These are phyloP conservation scores for Mus caroli DNA, from an alignment of 2,797 vertebrate species.

Conservation along the genomic window DNA sequence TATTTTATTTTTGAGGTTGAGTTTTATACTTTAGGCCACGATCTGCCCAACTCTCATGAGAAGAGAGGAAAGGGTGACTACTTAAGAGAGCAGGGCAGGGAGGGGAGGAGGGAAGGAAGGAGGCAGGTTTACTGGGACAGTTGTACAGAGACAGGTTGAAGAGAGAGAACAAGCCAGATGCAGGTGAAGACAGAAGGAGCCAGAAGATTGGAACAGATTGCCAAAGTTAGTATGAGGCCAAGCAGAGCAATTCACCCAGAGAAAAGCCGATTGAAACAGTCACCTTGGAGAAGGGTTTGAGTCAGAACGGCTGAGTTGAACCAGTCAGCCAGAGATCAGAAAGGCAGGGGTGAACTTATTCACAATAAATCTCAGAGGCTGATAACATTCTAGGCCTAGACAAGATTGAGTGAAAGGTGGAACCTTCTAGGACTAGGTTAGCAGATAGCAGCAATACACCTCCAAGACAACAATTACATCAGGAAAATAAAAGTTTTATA, in stretches of 20 bases:
- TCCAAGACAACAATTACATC: not conserved
- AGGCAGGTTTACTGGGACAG: not conserved
- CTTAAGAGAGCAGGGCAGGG: too few relatives aligned
- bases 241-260: not conserved
- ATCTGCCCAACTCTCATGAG: too few relatives aligned
- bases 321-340: not conserved
- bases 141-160: not conserved
- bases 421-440: not conserved
- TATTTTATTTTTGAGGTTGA: not conserved
- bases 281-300: not conserved
- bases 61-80: too few relatives aligned
- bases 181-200: too few relatives aligned
- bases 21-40: not conserved
- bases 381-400: not conserved
- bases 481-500: not conserved
- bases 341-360: not conserved
- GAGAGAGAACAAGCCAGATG: not conserved
- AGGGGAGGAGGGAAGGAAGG: too few relatives aligned
- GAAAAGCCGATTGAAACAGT: not conserved
- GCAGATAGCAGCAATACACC: too few relatives aligned
- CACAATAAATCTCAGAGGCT: not conserved
- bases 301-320: not conserved
- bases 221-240: not conserved
- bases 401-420: too few relatives aligned
- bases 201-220: not conserved